Evolutionary conservation across 2,797 vertebrate genomes (phyloP).

Genomic region (Centropyge bicolor): DNA sequence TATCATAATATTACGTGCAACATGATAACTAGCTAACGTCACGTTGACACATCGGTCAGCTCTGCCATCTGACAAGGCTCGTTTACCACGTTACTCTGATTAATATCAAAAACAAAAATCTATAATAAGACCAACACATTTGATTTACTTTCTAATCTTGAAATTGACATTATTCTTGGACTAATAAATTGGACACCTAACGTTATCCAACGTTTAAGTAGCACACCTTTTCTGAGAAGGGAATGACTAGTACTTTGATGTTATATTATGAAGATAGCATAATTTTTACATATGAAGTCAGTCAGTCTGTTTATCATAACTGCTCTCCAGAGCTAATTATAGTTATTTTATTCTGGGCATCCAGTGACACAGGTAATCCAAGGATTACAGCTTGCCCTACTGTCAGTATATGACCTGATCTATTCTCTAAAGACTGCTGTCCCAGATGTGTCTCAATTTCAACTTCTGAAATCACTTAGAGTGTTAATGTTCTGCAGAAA

Average conservation of each 20-base stretch:
- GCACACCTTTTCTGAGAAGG: background rate
- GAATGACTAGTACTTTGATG: background rate
- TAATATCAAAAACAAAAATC: background rate
- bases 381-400: slow-evolving; percentile 46
- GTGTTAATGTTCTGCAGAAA: background rate
- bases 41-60: background rate
- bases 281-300: background rate
- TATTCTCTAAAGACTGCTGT: background rate
- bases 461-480: background rate
- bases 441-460: background rate
- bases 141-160: background rate
- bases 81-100: background rate
- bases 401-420: background rate
- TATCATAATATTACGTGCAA: slow-evolving; percentile 12
- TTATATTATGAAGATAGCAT: background rate
- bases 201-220: too few species aligned
- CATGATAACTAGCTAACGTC: background rate
- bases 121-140: background rate
- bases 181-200: background rate
- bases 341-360: slow-evolving; percentile 52
- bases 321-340: slow-evolving; percentile 14
- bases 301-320: background rate
- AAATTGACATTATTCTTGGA: background rate
- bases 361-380: slow-evolving; percentile 50
- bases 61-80: background rate